Evolutionary conservation across 2,888 invertebrate genomes (phyloP).

Genomic region (Clusia tigrina): DNA sequence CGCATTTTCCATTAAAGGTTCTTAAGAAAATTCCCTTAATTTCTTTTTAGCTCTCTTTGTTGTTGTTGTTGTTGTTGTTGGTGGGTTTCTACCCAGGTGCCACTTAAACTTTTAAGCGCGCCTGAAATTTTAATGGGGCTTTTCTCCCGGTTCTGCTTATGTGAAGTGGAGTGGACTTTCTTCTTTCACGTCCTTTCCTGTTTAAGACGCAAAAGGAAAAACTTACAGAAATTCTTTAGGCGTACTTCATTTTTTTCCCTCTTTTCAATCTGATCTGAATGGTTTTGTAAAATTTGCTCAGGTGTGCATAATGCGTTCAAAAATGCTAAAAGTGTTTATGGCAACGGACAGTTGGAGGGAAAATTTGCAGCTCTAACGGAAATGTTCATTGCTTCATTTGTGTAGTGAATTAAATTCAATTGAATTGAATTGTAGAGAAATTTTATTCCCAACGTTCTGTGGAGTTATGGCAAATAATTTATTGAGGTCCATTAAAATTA

Average conservation of each 20-base stretch:
- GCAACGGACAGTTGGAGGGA: not conserved
- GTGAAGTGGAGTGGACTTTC: not conserved
- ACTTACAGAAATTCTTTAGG: no score
- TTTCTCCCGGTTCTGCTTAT: not conserved
- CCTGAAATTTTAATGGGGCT: constrained; percentile 9
- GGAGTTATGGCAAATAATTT: not conserved
- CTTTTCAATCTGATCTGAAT: not conserved
- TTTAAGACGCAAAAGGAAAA: no score
- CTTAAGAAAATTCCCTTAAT: no score
- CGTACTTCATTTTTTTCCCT: not conserved
- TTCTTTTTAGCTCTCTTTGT: no score
- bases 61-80: not conserved
- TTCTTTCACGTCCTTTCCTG: not conserved
- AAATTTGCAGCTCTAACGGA: not conserved
- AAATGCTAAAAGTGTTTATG: not conserved
- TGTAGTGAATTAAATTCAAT: no score
- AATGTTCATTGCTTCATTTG: no score
- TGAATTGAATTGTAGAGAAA: no score
- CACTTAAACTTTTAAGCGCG: constrained; percentile 7
- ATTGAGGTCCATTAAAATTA: not conserved
- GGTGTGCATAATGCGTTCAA: not conserved
- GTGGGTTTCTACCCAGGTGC: not conserved
- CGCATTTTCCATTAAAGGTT: no score
- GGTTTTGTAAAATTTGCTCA: not conserved
- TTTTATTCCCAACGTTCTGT: not conserved